Conservation (phyloP, 2,888 invertebrate genomes). For the Anodontia alba region DNA sequence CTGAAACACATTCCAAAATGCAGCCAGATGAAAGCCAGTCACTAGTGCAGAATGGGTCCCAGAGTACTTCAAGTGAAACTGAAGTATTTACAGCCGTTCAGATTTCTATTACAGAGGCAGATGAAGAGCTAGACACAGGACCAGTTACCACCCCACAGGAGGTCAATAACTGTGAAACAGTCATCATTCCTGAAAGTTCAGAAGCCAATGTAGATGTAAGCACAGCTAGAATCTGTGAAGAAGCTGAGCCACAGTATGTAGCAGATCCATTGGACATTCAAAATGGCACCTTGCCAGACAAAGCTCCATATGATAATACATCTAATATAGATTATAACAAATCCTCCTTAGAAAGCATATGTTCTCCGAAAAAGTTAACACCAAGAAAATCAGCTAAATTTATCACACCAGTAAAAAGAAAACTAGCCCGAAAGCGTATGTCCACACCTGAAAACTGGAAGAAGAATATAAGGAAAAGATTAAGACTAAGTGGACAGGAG, state of each 20-base stretch:
- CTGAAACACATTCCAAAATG: neutral
- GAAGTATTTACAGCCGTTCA: neutral
- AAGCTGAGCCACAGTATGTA: too few relatives aligned
- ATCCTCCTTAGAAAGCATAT: neutral
- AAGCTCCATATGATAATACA: too few relatives aligned
- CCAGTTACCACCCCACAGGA: too few relatives aligned
- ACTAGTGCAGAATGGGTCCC: neutral
- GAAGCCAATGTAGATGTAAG: too few relatives aligned
- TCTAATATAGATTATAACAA: too few relatives aligned
- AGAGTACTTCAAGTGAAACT: neutral
- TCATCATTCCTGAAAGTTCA: too few relatives aligned
- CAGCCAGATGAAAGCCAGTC: neutral
- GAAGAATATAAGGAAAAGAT: conserved; percentile 26
- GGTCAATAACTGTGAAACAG: too few relatives aligned
- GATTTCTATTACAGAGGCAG: neutral
- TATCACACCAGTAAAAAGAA: too few relatives aligned
- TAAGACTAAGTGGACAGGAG: conserved; percentile 16
- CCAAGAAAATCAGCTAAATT: conserved; percentile 15
- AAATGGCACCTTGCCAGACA: too few relatives aligned
- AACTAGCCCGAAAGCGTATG: conserved; percentile 5
- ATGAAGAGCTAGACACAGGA: neutral
- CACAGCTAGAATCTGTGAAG: too few relatives aligned
- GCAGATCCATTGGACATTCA: too few relatives aligned
- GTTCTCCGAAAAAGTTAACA: neutral
- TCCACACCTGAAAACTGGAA: too few relatives aligned